Percentiles rank a stretch among this genome's conserved stretches.
Evolutionary conservation across 2,797 vertebrate species (phyloP).

Genomic region (Lagorchestes hirsutus): DNA sequence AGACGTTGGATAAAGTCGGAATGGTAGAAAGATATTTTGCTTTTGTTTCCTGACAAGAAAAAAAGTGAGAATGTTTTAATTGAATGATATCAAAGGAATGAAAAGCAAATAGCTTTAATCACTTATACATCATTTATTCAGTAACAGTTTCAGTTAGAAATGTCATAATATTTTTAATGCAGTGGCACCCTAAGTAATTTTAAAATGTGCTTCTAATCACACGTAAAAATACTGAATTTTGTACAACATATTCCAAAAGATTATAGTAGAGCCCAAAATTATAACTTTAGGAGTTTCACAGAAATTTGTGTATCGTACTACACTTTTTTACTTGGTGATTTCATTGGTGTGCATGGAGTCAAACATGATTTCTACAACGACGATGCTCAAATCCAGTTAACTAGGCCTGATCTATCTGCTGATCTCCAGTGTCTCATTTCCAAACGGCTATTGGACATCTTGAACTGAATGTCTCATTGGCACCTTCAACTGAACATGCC

Average conservation of each 20-base stretch:
- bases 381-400: neutral
- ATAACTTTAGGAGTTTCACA: neutral
- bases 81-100: conserved; percentile 51
- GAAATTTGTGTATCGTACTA: neutral
- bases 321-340: neutral
- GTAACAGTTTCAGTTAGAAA: conserved; percentile 70
- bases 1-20: neutral
- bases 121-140: conserved; percentile 67
- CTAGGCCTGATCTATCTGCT: neutral
- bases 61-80: conserved; percentile 34
- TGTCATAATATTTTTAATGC: conserved; percentile 69
- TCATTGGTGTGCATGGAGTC: neutral
- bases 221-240: neutral
- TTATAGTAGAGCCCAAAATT: neutral
- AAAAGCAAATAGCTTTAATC: conserved; percentile 68
- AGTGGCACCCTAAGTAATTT: conserved; percentile 67
- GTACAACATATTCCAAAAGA: neutral
- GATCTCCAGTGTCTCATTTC: neutral
- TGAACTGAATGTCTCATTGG: neutral
- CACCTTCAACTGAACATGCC: neutral
- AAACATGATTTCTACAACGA: neutral
- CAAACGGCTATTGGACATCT: neutral
- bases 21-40: neutral
- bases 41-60: neutral
- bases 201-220: conserved; percentile 66